phyloP scores from a whole-genome alignment of 2,888 invertebrate genomes.

The Diarsia brunnea region DNA sequence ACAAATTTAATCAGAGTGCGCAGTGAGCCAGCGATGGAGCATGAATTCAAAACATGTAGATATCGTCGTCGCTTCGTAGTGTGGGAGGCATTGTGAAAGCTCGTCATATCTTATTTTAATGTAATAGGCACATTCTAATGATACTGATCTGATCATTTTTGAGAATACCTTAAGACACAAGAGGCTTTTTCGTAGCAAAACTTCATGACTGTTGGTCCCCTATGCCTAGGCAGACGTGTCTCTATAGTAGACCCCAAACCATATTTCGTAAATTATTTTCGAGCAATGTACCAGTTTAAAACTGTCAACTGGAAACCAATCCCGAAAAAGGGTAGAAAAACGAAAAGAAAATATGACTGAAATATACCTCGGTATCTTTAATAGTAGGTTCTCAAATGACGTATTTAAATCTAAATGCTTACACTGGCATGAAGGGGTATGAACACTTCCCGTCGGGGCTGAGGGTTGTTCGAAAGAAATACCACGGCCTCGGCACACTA shows the following conservation, averaged over 20 bases:
- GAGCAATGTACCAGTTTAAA: not conserved
- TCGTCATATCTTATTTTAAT: not conserved
- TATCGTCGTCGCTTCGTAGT: not conserved
- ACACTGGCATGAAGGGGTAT: not conserved
- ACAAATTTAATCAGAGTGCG: conserved; percentile 10
- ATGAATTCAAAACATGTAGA: conserved; percentile 1
- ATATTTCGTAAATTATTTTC: not conserved
- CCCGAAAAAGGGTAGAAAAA: not conserved
- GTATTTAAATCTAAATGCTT: not conserved
- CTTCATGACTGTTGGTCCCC: not conserved
- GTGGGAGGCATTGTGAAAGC: not conserved
- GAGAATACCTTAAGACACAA: not conserved
- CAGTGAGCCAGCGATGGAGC: not conserved
- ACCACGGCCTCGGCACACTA: too few relatives aligned
- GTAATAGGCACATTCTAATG: not conserved
- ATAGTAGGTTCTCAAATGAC: not conserved
- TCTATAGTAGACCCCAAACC: not conserved
- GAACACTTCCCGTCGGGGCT: too few relatives aligned
- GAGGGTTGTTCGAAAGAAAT: too few relatives aligned
- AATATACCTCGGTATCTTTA: not conserved
- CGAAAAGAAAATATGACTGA: not conserved
- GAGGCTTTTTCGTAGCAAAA: too few relatives aligned
- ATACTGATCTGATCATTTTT: not conserved
- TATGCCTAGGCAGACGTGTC: not conserved
- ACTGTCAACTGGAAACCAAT: not conserved